Evolutionary conservation across 1,140 invertebrate genomes (phyloP).

Genomic region (Anagrus nilaparvatae): DNA sequence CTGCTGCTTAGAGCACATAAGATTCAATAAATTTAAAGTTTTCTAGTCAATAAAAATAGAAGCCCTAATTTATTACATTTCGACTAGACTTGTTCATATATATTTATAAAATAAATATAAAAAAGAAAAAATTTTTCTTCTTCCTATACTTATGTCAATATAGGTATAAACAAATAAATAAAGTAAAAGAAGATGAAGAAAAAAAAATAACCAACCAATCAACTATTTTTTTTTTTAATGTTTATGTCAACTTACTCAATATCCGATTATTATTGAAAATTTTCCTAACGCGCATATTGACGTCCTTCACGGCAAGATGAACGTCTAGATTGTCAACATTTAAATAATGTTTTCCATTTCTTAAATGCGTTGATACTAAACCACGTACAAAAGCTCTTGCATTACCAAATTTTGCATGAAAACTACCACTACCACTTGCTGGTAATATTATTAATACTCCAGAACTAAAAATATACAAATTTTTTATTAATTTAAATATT

Average conservation of each 20-base stretch:
- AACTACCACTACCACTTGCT: conserved; percentile 60
- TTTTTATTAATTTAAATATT: not conserved
- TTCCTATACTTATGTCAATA: too few relatives aligned
- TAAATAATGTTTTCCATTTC: conserved; percentile 45
- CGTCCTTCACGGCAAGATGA: conserved; percentile 52
- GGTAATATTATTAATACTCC: conserved; percentile 61
- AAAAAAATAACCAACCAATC: not conserved
- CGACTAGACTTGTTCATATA: too few relatives aligned
- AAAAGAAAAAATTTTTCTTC: too few relatives aligned
- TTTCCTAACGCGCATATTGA: conserved; percentile 54
- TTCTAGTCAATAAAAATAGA: too few relatives aligned
- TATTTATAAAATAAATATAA: too few relatives aligned
- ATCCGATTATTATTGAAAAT: conserved; percentile 61
- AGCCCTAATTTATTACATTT: too few relatives aligned
- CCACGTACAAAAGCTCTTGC: conserved; percentile 53
- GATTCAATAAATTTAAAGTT: too few relatives aligned
- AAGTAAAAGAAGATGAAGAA: not conserved
- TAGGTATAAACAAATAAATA: not conserved
- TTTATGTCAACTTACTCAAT: conserved; percentile 47
- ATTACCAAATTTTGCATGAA: conserved; percentile 54
- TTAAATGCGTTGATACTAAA: conserved; percentile 40
- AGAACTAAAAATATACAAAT: conserved; percentile 34
- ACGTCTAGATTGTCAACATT: conserved; percentile 53
- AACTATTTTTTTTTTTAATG: conserved; percentile 14
- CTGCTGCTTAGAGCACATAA: too few relatives aligned